Percentiles rank a stretch among this genome's conserved stretches.
These are phyloP conservation scores for Melierax canorus DNA, from an alignment of 2,113 vertebrate species.

Conservation along the genomic window DNA sequence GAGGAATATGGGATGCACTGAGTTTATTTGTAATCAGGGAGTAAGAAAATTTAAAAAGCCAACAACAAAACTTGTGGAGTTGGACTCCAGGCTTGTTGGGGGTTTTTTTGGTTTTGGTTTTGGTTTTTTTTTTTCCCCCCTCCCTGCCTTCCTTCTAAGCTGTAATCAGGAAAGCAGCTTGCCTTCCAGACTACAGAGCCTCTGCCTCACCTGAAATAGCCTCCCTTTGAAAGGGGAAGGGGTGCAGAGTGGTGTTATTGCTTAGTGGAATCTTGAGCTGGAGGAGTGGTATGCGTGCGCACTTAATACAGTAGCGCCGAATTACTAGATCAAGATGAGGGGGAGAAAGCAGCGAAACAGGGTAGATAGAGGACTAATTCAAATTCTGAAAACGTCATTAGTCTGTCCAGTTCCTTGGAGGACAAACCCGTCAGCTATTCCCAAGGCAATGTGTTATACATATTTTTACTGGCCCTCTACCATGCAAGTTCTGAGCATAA, in stretches of 20 bases:
- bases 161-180: not conserved
- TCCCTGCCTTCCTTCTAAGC: not conserved
- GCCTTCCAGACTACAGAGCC: not conserved
- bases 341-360: not conserved
- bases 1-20: not conserved
- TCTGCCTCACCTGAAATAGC: not conserved
- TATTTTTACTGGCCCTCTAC: not conserved
- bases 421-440: not conserved
- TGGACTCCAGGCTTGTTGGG: not conserved
- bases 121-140: too few relatives aligned
- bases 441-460: accelerated
- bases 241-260: not conserved
- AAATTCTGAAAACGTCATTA: not conserved
- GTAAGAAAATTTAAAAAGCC: not conserved
- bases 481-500: not conserved
- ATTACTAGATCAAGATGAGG: not conserved
- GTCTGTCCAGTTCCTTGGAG: not conserved
- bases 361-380: not conserved
- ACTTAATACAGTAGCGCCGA: not conserved
- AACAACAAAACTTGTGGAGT: not conserved
- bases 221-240: not conserved
- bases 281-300: not conserved
- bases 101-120: too few relatives aligned
- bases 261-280: not conserved
- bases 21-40: not conserved